Evolutionary conservation across 2,113 vertebrate species (phyloP).

Genomic region (Alces alces): DNA sequence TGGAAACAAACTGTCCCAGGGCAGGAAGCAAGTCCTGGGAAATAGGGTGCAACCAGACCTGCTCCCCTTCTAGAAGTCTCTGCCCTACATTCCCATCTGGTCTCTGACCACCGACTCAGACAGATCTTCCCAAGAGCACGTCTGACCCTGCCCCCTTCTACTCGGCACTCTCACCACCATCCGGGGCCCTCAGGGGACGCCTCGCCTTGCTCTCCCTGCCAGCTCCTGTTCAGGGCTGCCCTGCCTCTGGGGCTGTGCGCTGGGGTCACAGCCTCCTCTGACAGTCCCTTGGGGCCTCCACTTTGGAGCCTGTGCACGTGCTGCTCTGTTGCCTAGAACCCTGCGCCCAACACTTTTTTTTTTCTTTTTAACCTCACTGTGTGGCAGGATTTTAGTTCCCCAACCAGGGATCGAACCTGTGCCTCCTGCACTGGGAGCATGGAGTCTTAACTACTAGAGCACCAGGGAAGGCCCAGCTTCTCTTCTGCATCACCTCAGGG

Average conservation of each 20-base stretch:
- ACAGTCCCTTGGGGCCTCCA: not conserved
- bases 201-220: too few species aligned
- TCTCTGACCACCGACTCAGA: not conserved
- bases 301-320: fast-evolving
- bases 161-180: not conserved
- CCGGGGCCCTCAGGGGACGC: not conserved
- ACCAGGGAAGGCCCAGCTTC: not conserved
- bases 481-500: not conserved
- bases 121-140: fast-evolving
- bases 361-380: not conserved
- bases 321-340: not conserved
- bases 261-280: not conserved
- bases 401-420: not conserved
- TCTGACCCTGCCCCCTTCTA: not conserved
- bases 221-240: not conserved
- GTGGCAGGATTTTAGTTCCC: not conserved
- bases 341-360: not conserved
- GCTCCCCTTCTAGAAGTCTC: not conserved
- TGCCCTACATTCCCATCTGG: not conserved
- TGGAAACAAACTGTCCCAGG: not conserved
- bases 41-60: not conserved
- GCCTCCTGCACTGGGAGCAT: not conserved
- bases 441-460: not conserved
- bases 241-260: not conserved
- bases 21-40: not conserved